Base-by-base conservation (phyloP, 64 coral and sea anemone species). In the Montipora efflorescens region DNA sequence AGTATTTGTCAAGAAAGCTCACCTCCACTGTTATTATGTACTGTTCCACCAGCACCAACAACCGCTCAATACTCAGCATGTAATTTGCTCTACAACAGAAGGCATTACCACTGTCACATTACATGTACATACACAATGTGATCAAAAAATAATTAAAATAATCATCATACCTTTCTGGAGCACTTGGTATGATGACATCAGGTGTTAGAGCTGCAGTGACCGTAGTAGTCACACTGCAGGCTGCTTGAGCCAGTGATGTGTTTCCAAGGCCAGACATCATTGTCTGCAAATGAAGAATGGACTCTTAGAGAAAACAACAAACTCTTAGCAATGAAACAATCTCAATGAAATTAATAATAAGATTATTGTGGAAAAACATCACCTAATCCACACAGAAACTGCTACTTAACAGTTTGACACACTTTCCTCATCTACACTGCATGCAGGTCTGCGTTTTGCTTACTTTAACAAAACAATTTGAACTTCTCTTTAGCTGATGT, bases 1-100 rank as follows among this genome's bases (percentile, higher is more conserved):
- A 14, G 4, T 15, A 67, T 14, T 67, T 9, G 16, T 15, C 20
- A 9, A 12, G 19, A 16, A 8, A 77, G 36, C 77, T 86, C 19
- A 98, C 96, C 96, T 98, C 96, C 44, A 98, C 96, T 62, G 96
- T 91, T 23, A 94, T 95, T 71, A 98, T 94, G 25, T 98, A 98
- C 9, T 98, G 96, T 75, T 98, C 96, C 46, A 90, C 90, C 21
- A 95, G 52, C 49, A 98, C 90, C 3, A 98, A 79, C 19, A 98
- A 87, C 70, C 96, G 91, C 64, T 98, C 96, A 51, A 98, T 88
- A 92, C 85, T 98, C 47, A 95, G 82, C 59, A 98, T 90, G 71
- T 89, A 80, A 47, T 95, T 91, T 89, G 96, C 82, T 66, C 96
- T 98, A 83, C 45, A 23, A 71, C 79, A 3, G 58, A 47, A 11